Base-by-base conservation (phyloP, 1,140 invertebrate species). In the Brachionus sp. region DNA sequence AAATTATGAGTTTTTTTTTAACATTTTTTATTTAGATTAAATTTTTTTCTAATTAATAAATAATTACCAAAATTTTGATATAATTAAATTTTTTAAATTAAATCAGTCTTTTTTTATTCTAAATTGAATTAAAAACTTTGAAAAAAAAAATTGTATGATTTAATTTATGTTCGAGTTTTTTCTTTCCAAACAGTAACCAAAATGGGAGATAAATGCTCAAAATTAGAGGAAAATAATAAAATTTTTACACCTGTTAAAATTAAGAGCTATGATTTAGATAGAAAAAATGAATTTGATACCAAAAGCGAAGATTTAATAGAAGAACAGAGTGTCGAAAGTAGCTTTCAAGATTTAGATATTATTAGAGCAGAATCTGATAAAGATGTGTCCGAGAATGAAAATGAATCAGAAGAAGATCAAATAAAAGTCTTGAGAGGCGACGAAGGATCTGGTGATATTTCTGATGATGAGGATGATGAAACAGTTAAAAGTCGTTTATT, bases 121-220 rank as follows among this genome's bases (percentile, higher is more conserved):
- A 66, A 66, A 33, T 33, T 66, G 12, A 33, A 66, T 33, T 29
- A 33, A 19, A 57, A 19, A 57, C 16, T 57, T 19, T 57, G 50
- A 2, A 57, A 57, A 57, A 57, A 62, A 66, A 33, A 66, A 35
- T 66, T 33, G 13, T 1, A 42, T 66, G 3, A 66, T 66, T 66
- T 29, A 66, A 66, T 66, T 66, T 25, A 23, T 25, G 57, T 64
- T 16, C 57, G 29, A 33, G 33, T 13, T 70, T 70, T n/a, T 70
- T n/a, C n/a, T 37, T 70, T 70, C 37, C 9, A 70, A 42, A 70
- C 33, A 70, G 12, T 9, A 70, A 70, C 4, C 13, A 46, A 44
- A 44, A 75, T 75, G 70, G 70, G 70, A 46, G 44, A 75, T 29
- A 75, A 75, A 25, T 44, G 70, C 25, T 75, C 70, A 25, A 75